Percentiles rank a stretch among this genome's conserved stretches.
Evolutionary conservation across 2,113 vertebrate species (phyloP).

Genomic region (Thinocorus orbignyianus): DNA sequence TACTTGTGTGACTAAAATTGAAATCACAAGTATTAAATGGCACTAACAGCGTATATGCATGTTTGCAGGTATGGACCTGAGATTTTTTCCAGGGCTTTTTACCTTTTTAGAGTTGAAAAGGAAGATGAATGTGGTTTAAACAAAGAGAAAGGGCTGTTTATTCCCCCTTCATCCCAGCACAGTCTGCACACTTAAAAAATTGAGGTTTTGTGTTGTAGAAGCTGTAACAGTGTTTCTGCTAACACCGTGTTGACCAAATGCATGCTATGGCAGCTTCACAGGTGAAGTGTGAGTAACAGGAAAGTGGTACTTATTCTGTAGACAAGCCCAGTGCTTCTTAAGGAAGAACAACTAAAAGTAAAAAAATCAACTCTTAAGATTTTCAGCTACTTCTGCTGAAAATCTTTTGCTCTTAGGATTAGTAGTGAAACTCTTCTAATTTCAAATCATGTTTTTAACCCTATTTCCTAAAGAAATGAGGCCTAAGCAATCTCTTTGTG

Average conservation of each 20-base stretch:
- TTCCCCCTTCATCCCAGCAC: background rate
- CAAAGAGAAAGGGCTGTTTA: background rate
- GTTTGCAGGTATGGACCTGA: background rate
- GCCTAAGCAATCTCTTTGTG: background rate
- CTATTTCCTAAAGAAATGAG: background rate
- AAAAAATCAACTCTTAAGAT: background rate
- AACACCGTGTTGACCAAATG: background rate
- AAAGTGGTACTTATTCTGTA: background rate
- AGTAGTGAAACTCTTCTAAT: background rate
- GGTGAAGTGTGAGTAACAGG: conserved; percentile 39
- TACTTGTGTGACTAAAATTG: background rate
- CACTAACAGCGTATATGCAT: background rate
- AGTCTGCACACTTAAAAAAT: background rate
- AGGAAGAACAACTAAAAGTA: background rate
- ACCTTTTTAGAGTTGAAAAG: background rate
- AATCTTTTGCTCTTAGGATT: background rate
- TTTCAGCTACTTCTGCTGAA: background rate
- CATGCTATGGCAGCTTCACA: background rate
- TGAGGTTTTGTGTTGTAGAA: conserved; percentile 29
- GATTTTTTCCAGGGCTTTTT: background rate
- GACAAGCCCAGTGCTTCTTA: background rate
- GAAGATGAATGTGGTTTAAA: background rate
- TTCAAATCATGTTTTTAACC: background rate
- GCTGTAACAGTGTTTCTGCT: background rate
- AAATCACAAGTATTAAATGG: background rate